Percentiles rank a stretch among this genome's conserved stretches.
Evolutionary conservation across 2,113 vertebrate genomes (phyloP).

Genomic region (Castor canadensis): DNA sequence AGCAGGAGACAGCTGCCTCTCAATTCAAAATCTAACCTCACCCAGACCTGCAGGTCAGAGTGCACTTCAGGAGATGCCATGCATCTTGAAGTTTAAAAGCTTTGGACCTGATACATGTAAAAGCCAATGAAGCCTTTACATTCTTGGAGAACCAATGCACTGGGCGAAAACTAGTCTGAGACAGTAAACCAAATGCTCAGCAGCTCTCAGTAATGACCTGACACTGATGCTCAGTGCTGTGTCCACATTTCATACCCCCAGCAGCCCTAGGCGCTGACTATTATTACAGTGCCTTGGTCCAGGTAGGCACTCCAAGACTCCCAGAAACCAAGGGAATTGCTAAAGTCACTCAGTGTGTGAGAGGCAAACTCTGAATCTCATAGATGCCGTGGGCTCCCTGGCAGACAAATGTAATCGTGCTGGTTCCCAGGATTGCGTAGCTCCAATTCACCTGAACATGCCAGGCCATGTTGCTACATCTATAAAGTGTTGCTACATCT

Average conservation of each 20-base stretch:
- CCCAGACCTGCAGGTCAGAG: background rate
- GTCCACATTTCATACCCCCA: background rate
- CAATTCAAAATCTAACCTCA: background rate
- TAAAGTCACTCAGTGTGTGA: background rate
- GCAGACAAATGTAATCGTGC: background rate
- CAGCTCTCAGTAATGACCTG: background rate
- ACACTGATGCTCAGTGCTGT: accelerated
- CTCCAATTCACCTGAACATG: background rate
- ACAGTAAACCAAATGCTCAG: background rate
- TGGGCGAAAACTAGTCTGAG: background rate
- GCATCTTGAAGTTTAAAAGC: background rate
- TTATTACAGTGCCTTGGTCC: too few species aligned
- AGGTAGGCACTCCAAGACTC: background rate
- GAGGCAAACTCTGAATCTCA: background rate
- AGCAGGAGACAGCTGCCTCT: background rate
- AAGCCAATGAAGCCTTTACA: too few species aligned
- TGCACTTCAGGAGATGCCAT: background rate
- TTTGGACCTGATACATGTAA: too few species aligned
- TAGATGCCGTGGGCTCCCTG: background rate
- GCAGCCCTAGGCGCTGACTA: background rate
- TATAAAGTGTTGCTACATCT: too few species aligned
- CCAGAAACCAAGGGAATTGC: background rate
- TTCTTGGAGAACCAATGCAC: background rate
- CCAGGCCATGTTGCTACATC: background rate
- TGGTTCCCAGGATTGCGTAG: too few species aligned